Evolutionary conservation across 2,797 vertebrate genomes (phyloP).

Genomic region (Malacoctenus gilli): DNA sequence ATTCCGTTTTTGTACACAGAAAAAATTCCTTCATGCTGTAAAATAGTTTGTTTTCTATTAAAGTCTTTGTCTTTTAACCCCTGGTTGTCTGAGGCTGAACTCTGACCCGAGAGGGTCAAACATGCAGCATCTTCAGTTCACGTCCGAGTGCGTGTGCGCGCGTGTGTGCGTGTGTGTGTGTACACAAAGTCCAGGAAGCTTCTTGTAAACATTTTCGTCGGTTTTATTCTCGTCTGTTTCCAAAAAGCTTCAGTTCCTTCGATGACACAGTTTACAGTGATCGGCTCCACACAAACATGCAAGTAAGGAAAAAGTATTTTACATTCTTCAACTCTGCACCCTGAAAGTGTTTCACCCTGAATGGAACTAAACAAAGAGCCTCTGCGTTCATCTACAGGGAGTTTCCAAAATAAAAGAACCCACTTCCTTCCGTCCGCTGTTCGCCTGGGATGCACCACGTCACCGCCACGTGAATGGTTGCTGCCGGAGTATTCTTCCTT

Average conservation of each 20-base stretch:
- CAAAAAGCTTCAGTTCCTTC: constrained; percentile 72
- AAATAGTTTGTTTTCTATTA: too few species aligned
- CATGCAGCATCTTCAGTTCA: too few species aligned
- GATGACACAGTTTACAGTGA: constrained; percentile 79
- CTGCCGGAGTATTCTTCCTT: constrained; percentile 17
- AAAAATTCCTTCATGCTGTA: too few species aligned
- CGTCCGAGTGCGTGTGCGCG: too few species aligned
- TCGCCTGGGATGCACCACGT: constrained; percentile 5
- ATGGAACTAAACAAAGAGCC: constrained; percentile 52
- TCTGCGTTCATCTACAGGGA: constrained; percentile 22
- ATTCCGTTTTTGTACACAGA: too few species aligned
- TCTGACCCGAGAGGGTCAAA: too few species aligned
- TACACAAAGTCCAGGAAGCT: too few species aligned
- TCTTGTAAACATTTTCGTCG: constrained; percentile 71
- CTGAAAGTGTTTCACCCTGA: constrained; percentile 70
- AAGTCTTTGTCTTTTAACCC: too few species aligned
- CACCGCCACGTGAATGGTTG: too few species aligned
- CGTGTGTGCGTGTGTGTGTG: too few species aligned
- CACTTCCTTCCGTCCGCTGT: background rate
- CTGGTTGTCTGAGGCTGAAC: too few species aligned
- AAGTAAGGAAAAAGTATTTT: constrained; percentile 67
- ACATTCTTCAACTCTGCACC: constrained; percentile 71
- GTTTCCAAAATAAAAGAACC: background rate
- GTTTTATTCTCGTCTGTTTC: constrained; percentile 56
- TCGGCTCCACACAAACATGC: constrained; percentile 81